Evolutionary conservation across 2,113 vertebrate species (phyloP).

Genomic region (Seriola rivoliana): DNA sequence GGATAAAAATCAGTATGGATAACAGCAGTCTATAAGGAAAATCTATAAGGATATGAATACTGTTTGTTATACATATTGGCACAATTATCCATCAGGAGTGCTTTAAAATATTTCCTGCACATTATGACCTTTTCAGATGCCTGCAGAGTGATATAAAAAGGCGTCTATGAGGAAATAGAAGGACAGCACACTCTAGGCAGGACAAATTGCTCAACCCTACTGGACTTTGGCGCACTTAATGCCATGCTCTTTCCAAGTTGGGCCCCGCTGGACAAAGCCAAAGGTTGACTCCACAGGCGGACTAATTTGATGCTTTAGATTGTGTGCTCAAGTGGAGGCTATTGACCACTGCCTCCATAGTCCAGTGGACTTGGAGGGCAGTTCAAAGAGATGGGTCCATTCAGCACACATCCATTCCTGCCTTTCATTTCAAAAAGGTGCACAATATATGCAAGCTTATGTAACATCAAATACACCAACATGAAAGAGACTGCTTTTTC

Average conservation of each 20-base stretch:
- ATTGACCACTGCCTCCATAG: conserved; percentile 69
- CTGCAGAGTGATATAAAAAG: conserved; percentile 48
- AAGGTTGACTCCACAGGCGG: conserved; percentile 67
- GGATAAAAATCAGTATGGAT: conserved; percentile 35
- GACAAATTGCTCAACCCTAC: conserved; percentile 65
- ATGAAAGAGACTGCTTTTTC: conserved; percentile 61
- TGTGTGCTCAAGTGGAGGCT: conserved; percentile 69
- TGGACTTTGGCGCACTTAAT: conserved; percentile 65
- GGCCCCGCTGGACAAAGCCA: conserved; percentile 67
- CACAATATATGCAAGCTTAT: conserved; percentile 66
- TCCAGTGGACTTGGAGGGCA: conserved; percentile 51
- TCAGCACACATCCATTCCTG: conserved; percentile 57
- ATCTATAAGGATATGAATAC: conserved; percentile 50
- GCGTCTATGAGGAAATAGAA: conserved; percentile 40
- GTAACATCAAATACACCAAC: conserved; percentile 68
- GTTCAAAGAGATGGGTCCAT: conserved; percentile 74
- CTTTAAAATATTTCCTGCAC: conserved; percentile 54
- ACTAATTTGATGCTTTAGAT: conserved; percentile 75
- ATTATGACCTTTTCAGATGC: conserved; percentile 68
- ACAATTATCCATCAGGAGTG: conserved; percentile 58
- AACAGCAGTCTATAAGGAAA: conserved; percentile 37
- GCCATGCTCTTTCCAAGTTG: conserved; percentile 69
- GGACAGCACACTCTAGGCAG: conserved; percentile 38
- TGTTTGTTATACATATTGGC: conserved; percentile 58
- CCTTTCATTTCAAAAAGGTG: conserved; percentile 71